A percentile compares a stretch with the other conserved stretches of the same genome.
These are phyloP conservation scores for Phylloscopus whistleri DNA, from an alignment of 2,113 vertebrate species.

Conservation along the genomic window DNA sequence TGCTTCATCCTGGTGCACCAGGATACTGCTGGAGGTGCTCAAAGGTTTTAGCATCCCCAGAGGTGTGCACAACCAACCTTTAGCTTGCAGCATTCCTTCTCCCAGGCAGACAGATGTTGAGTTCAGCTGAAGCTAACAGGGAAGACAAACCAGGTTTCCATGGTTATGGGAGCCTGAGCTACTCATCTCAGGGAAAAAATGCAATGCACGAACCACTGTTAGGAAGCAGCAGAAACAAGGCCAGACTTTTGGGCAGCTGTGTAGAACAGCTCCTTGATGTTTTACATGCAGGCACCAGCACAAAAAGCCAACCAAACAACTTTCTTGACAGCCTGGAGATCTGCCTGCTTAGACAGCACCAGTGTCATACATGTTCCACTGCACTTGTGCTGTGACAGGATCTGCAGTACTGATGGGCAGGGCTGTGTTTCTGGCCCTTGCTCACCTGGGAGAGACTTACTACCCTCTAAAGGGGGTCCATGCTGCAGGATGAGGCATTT, in stretches of 20 bases:
- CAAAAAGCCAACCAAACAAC: not conserved
- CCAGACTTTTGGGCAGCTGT: not conserved
- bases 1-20: not conserved
- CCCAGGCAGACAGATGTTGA: not conserved
- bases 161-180: conserved; percentile 47
- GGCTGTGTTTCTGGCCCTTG: not conserved
- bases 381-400: not conserved
- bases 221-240: conserved; percentile 18
- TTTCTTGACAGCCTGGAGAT: not conserved
- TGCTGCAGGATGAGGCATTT: not conserved
- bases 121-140: conserved; percentile 4
- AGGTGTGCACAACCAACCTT: not conserved
- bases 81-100: not conserved
- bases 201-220: not conserved
- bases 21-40: not conserved
- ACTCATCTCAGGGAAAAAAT: not conserved
- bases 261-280: not conserved
- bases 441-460: not conserved
- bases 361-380: not conserved
- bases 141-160: conserved; percentile 61
- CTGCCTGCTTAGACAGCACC: not conserved
- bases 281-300: not conserved
- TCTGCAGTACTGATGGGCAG: not conserved
- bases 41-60: not conserved
- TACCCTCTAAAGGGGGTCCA: too few relatives aligned